Percentiles rank a stretch among this genome's conserved stretches.
Evolutionary conservation across 2,888 invertebrate genomes (phyloP).

Genomic region (Nymphalis urticae): DNA sequence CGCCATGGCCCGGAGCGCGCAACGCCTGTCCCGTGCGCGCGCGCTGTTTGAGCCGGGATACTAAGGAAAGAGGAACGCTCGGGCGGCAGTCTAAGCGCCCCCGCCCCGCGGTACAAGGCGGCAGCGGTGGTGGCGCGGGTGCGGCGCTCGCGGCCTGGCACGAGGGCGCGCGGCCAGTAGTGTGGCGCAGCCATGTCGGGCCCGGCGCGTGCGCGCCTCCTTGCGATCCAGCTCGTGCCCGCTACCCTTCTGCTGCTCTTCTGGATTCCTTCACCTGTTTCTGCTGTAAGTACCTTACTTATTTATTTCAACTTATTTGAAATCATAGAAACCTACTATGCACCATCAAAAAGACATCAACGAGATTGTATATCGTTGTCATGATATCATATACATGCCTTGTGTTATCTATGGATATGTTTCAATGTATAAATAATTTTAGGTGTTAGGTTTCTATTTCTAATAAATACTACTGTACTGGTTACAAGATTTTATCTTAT

Average conservation of each 20-base stretch:
- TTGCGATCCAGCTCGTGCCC: slow-evolving; percentile 64
- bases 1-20: slow-evolving; percentile 79
- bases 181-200: slow-evolving; percentile 80
- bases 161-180: slow-evolving; percentile 74
- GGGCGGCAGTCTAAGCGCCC: slow-evolving; percentile 63
- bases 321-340: not conserved
- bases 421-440: not conserved
- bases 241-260: slow-evolving; percentile 62
- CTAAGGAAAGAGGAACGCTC: slow-evolving; percentile 74
- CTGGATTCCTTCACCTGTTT: slow-evolving; percentile 54
- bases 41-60: slow-evolving; percentile 79
- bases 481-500: not conserved
- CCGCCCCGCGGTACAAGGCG: slow-evolving; percentile 54
- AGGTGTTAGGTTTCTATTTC: not conserved
- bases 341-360: slow-evolving; percentile 53
- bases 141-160: slow-evolving; percentile 50
- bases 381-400: not conserved
- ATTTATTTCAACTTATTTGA: slow-evolving; percentile 3
- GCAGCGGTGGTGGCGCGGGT: slow-evolving; percentile 46
- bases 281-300: slow-evolving; percentile 65
- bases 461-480: not conserved
- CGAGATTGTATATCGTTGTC: slow-evolving; percentile 38
- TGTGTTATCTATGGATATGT: not conserved
- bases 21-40: slow-evolving; percentile 79
- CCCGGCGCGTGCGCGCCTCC: slow-evolving; percentile 76